Percentiles rank a stretch among this genome's conserved stretches.
phyloP scores from a whole-genome alignment of 2,888 invertebrate species.

The Cephus runcator region DNA sequence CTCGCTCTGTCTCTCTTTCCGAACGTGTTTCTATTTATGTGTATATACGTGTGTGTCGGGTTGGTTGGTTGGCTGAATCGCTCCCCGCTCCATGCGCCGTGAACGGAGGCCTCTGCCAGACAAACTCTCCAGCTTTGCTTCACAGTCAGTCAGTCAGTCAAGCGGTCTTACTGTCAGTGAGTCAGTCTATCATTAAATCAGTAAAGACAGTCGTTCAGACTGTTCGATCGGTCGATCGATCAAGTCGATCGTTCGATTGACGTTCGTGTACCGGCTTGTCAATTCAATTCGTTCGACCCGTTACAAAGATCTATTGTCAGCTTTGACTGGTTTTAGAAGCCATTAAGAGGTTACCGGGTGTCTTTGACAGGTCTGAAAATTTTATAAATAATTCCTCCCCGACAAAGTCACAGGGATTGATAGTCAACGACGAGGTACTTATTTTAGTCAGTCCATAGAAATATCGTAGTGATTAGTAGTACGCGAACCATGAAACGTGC shows the following conservation, averaged over 20 bases:
- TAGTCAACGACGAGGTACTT: too few relatives aligned
- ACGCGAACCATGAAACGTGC: too few relatives aligned
- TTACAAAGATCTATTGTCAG: too few relatives aligned
- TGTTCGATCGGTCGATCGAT: neutral
- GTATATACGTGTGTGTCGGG: neutral
- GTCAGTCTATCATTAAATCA: slow-evolving; percentile 46
- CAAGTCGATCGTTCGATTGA: neutral
- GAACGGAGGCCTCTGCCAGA: slow-evolving; percentile 44
- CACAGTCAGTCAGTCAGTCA: slow-evolving; percentile 36
- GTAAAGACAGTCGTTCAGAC: slow-evolving; percentile 14
- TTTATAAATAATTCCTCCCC: too few relatives aligned
- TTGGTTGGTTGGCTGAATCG: neutral
- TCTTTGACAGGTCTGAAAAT: too few relatives aligned
- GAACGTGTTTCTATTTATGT: slow-evolving; percentile 2
- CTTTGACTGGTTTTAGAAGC: too few relatives aligned
- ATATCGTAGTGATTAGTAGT: too few relatives aligned
- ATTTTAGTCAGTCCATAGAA: too few relatives aligned
- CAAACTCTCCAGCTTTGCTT: slow-evolving; percentile 46
- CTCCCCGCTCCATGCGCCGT: slow-evolving; percentile 12
- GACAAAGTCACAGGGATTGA: neutral
- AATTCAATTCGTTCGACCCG: too few relatives aligned
- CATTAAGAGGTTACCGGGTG: too few relatives aligned
- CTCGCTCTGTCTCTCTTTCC: neutral
- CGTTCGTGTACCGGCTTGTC: neutral
- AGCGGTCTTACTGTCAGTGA: slow-evolving; percentile 2